phyloP scores from a whole-genome alignment of 2,113 vertebrate species.

The Porphyrio hochstetteri region DNA sequence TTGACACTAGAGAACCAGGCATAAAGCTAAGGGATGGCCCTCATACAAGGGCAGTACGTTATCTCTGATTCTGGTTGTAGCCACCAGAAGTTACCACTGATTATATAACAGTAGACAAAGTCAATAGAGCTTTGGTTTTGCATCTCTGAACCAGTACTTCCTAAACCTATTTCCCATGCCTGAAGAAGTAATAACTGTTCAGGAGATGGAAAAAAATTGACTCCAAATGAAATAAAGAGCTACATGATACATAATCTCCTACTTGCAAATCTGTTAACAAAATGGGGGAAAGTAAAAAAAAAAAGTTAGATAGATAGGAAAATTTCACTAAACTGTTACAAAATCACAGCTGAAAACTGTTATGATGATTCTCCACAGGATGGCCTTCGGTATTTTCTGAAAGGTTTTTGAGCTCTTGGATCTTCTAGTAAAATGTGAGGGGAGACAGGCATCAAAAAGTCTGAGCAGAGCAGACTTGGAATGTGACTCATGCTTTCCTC shows the following conservation, averaged over 20 bases:
- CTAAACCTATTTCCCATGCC: not conserved
- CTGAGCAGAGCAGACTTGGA: not conserved
- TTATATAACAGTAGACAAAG: not conserved
- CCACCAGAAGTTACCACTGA: not conserved
- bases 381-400: not conserved
- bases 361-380: not conserved
- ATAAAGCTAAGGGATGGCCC: not conserved
- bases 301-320: not conserved
- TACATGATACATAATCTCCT: not conserved
- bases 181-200: not conserved
- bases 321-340: not conserved
- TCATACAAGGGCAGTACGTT: not conserved
- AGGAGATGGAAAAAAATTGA: not conserved
- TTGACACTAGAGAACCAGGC: fast-evolving
- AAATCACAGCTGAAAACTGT: not conserved
- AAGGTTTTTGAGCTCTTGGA: not conserved
- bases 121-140: not conserved
- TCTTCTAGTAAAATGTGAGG: not conserved
- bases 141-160: fast-evolving
- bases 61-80: not conserved
- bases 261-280: not conserved
- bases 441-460: not conserved
- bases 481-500: not conserved
- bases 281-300: not conserved
- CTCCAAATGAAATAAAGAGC: not conserved